Conservation (phyloP, 1,140 invertebrate species). For the Lineus longissimus region DNA sequence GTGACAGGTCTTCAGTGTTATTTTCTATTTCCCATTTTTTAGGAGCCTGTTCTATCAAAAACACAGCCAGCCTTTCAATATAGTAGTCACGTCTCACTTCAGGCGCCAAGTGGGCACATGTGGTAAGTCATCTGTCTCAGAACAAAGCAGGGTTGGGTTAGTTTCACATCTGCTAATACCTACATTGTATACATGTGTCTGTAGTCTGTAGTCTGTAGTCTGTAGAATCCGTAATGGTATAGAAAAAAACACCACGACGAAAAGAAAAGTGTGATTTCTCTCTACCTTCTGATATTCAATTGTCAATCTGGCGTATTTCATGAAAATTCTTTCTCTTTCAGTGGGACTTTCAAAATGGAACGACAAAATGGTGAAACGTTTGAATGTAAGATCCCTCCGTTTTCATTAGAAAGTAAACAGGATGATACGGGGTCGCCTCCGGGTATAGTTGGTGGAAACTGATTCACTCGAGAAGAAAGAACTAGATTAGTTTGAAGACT, state of each 20-base stretch:
- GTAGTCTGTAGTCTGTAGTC: too few relatives aligned
- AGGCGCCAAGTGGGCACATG: conserved; percentile 97
- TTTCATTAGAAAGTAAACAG: conserved; percentile 89
- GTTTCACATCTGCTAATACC: too few relatives aligned
- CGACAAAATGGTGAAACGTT: conserved; percentile 92
- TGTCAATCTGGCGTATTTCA: too few relatives aligned
- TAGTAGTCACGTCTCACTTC: conserved; percentile 91
- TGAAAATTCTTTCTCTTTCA: conserved; percentile 58
- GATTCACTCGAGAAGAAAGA: too few relatives aligned
- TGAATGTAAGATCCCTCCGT: conserved; percentile 93
- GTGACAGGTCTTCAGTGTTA: too few relatives aligned
- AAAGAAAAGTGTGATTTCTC: too few relatives aligned
- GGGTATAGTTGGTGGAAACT: background rate
- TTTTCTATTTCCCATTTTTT: conserved; percentile 11
- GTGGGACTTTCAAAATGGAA: conserved; percentile 95
- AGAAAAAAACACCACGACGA: too few relatives aligned
- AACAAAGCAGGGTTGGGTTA: too few relatives aligned
- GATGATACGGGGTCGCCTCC: conserved; percentile 52
- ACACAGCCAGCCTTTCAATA: conserved; percentile 93
- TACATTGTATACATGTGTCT: too few relatives aligned
- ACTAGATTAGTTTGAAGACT: too few relatives aligned
- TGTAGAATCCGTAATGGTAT: too few relatives aligned
- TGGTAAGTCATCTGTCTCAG: conserved; percentile 62
- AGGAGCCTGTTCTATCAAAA: conserved; percentile 83
- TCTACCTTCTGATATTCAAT: too few relatives aligned